These are phyloP conservation scores for Neosalanx taihuensis DNA, from an alignment of 2,797 vertebrate genomes.

Conservation along the genomic window DNA sequence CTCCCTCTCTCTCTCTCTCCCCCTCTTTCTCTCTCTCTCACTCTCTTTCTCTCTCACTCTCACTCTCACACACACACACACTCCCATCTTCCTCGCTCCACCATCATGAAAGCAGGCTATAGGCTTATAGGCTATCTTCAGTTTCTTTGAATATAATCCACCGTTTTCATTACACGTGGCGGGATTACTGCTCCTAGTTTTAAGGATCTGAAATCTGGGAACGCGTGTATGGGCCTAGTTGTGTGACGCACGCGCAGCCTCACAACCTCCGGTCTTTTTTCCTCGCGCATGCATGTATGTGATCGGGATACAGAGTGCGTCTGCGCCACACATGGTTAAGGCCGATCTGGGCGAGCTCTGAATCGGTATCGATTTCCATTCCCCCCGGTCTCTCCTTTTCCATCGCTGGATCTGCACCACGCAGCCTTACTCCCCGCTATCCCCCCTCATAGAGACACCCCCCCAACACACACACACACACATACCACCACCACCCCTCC, in stretches of 20 bases:
- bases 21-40: too few species aligned
- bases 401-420: constrained; percentile 69
- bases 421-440: constrained; percentile 50
- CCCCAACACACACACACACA: constrained; percentile 31
- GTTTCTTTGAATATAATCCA: too few species aligned
- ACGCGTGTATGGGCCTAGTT: too few species aligned
- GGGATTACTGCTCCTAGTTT: too few species aligned
- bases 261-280: constrained; percentile 14
- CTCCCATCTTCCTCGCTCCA: too few species aligned
- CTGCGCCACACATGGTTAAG: constrained; percentile 67
- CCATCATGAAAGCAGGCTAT: too few species aligned
- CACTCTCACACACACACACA: too few species aligned
- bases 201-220: too few species aligned
- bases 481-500: constrained; percentile 57
- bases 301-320: constrained; percentile 67
- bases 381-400: constrained; percentile 70
- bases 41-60: too few species aligned
- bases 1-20: too few species aligned
- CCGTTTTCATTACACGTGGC: too few species aligned
- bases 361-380: constrained; percentile 80
- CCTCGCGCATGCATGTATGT: constrained; percentile 46
- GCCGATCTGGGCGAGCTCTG: constrained; percentile 76
- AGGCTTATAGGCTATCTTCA: too few species aligned
- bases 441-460: constrained; percentile 11
- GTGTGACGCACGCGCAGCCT: neutral